Evolutionary conservation across 2,113 vertebrate species (phyloP).

Genomic region (Patagioenas fasciata): DNA sequence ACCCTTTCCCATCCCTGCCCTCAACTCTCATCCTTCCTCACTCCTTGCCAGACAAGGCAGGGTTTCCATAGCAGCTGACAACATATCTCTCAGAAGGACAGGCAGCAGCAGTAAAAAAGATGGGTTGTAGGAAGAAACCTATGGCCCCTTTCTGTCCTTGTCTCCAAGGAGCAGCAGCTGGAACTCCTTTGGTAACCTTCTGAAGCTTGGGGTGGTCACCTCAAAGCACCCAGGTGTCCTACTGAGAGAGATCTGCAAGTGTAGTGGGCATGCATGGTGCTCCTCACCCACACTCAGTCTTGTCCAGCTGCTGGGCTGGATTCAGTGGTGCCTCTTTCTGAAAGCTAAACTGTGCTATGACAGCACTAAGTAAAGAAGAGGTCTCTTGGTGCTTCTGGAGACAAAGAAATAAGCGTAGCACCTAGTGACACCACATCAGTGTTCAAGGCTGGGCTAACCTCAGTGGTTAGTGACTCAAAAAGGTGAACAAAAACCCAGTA

Average conservation of each 20-base stretch:
- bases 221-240: not conserved
- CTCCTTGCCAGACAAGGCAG: not conserved
- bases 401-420: not conserved
- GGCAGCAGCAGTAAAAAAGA: not conserved
- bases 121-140: not conserved
- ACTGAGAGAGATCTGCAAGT: not conserved
- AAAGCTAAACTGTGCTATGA: not conserved
- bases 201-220: not conserved
- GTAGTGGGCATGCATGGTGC: not conserved
- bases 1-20: not conserved
- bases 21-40: not conserved
- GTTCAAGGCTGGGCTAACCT: not conserved
- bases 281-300: not conserved
- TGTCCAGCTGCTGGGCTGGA: not conserved
- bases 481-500: not conserved
- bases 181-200: not conserved
- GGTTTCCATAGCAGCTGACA: conserved; percentile 64
- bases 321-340: not conserved
- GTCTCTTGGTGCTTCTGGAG: not conserved
- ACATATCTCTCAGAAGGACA: not conserved
- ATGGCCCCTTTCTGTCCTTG: not conserved
- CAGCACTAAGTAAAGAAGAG: not conserved
- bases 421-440: not conserved
- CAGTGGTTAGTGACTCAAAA: not conserved
- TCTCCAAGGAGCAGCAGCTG: not conserved